These are phyloP conservation scores for Coryphaenoides rupestris DNA, from an alignment of 2,113 vertebrate species.

Conservation along the genomic window DNA sequence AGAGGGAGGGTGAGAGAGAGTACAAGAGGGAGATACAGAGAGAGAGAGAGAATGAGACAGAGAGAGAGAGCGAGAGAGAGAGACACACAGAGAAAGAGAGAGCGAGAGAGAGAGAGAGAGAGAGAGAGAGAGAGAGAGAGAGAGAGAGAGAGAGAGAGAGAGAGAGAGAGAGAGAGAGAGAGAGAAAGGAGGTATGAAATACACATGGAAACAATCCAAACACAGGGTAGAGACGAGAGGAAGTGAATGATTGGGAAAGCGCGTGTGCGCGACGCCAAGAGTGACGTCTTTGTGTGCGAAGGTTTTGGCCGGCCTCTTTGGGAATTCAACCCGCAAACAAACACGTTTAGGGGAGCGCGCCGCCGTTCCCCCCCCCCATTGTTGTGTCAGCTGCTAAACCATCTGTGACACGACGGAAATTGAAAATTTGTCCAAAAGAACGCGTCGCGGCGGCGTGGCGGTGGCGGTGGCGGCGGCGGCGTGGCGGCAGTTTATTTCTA, in stretches of 20 bases:
- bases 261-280: not conserved
- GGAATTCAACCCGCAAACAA: slow-evolving; percentile 20
- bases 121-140: too few relatives aligned
- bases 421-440: slow-evolving; percentile 33
- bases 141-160: not conserved
- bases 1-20: not conserved
- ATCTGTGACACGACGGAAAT: slow-evolving; percentile 38
- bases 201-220: not conserved
- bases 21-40: too few relatives aligned
- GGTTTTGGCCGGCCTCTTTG: slow-evolving; percentile 5
- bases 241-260: slow-evolving; percentile 17
- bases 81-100: too few relatives aligned
- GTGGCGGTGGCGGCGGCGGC: too few relatives aligned
- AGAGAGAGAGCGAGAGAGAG: slow-evolving; percentile 23
- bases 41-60: not conserved
- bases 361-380: slow-evolving; percentile 16
- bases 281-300: not conserved
- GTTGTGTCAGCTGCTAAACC: slow-evolving; percentile 44
- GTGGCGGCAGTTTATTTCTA: too few relatives aligned
- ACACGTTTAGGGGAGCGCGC: slow-evolving; percentile 14
- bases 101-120: slow-evolving; percentile 21
- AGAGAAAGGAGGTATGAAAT: not conserved
- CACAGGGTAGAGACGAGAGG: not conserved
- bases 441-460: too few relatives aligned
- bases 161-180: not conserved